Evolutionary conservation across 2,113 vertebrate species (phyloP).

Genomic region (Tetrax tetrax): DNA sequence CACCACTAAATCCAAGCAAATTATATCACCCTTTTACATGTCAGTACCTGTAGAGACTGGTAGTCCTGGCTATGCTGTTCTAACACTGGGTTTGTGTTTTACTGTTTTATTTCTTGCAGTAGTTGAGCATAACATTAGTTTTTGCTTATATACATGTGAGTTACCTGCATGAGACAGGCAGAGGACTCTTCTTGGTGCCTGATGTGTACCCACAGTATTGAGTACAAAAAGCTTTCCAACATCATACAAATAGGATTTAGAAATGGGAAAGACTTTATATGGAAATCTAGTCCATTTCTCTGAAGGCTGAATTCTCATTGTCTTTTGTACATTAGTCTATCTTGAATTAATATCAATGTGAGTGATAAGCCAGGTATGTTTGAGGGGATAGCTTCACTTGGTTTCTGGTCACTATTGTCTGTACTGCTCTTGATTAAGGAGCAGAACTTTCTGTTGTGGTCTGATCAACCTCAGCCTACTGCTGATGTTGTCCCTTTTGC

Average conservation of each 20-base stretch:
- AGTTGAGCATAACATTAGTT: too few species aligned
- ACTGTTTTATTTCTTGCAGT: too few species aligned
- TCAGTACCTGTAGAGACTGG: too few species aligned
- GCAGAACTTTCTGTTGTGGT: background rate
- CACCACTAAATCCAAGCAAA: too few species aligned
- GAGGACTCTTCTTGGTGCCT: too few species aligned
- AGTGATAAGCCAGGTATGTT: background rate
- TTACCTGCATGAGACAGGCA: too few species aligned
- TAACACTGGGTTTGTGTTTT: too few species aligned
- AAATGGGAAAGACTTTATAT: background rate
- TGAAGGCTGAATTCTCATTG: background rate
- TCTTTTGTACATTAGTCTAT: background rate
- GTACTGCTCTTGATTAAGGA: background rate
- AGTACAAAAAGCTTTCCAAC: background rate
- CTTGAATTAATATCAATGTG: too few species aligned
- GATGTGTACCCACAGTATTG: too few species aligned
- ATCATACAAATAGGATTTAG: background rate
- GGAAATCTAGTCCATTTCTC: background rate
- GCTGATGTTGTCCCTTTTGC: background rate
- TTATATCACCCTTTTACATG: too few species aligned
- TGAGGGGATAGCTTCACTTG: background rate
- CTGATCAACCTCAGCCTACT: background rate
- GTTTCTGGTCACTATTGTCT: background rate
- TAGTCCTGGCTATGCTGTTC: too few species aligned
- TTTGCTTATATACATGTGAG: too few species aligned